A percentile compares a stretch with the other conserved stretches of the same genome.
Conservation (phyloP, 2,797 vertebrate genomes). For the Hoplostethus atlanticus region DNA sequence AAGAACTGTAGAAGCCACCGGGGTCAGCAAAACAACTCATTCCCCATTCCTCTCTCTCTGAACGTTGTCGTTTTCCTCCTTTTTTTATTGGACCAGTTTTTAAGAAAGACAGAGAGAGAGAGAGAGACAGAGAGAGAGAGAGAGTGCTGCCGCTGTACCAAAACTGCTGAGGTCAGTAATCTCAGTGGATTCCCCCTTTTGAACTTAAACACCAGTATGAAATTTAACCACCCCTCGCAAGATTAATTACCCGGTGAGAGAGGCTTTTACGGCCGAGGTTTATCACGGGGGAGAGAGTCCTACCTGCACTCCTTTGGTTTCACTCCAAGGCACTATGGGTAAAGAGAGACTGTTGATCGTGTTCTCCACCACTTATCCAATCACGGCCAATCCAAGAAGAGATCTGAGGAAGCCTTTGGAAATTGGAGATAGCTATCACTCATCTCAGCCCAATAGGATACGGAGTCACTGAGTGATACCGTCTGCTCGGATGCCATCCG, state of each 20-base stretch:
- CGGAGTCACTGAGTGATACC: conserved; percentile 34
- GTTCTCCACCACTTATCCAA: conserved; percentile 73
- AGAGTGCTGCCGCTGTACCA: conserved; percentile 21
- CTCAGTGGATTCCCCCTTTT: conserved; percentile 55
- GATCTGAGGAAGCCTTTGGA: conserved; percentile 64
- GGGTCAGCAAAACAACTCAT: conserved; percentile 65
- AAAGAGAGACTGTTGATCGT: conserved; percentile 73
- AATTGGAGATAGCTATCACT: conserved; percentile 69
- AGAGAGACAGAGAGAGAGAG: background rate
- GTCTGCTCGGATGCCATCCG: conserved; percentile 51
- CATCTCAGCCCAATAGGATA: conserved; percentile 55
- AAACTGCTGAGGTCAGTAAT: conserved; percentile 69
- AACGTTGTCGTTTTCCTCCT: conserved; percentile 46
- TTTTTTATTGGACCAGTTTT: conserved; percentile 53
- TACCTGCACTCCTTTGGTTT: conserved; percentile 70
- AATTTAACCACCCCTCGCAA: conserved; percentile 65
- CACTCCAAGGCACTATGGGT: conserved; percentile 61
- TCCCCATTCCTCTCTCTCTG: conserved; percentile 35
- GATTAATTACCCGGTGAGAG: conserved; percentile 75
- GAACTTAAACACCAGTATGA: conserved; percentile 68
- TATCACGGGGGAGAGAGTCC: conserved; percentile 58
- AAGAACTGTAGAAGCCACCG: conserved; percentile 46
- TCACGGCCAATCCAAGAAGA: conserved; percentile 58
- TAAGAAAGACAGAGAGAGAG: conserved; percentile 32
- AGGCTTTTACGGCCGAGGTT: conserved; percentile 69